These are phyloP conservation scores for Neodontobutis hainanensis DNA, from an alignment of 2,113 vertebrate genomes.

Conservation along the genomic window DNA sequence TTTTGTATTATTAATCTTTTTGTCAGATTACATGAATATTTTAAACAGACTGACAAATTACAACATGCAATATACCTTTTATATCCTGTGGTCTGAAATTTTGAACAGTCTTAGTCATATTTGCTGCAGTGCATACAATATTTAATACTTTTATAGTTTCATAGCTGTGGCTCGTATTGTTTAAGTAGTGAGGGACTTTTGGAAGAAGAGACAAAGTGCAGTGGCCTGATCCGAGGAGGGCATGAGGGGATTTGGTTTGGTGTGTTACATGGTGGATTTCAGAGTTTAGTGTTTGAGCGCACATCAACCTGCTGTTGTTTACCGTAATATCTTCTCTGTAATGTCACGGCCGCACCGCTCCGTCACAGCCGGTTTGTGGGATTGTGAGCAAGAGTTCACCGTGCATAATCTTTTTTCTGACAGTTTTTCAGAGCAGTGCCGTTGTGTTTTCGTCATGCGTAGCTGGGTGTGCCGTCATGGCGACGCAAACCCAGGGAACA, in stretches of 20 bases:
- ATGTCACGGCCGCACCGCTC: slow-evolving; percentile 33
- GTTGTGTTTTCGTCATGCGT: slow-evolving; percentile 35
- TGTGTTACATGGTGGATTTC: slow-evolving; percentile 15
- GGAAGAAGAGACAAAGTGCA: slow-evolving; percentile 9
- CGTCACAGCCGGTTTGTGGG: slow-evolving; percentile 8
- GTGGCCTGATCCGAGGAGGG: slow-evolving; percentile 40
- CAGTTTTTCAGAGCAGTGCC: slow-evolving; percentile 29
- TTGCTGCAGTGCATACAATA: no score
- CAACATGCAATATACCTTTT: no score
- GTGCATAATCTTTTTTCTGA: slow-evolving; percentile 34
- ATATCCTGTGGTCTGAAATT: no score
- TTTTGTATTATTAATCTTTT: no score
- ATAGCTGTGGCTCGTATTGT: no score
- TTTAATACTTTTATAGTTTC: no score
- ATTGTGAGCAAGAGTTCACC: slow-evolving; percentile 6
- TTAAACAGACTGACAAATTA: no score
- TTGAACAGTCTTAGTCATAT: no score
- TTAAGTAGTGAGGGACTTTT: no score
- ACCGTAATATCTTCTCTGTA: slow-evolving; percentile 19
- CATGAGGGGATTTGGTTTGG: slow-evolving; percentile 54
- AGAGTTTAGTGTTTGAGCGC: slow-evolving; percentile 26
- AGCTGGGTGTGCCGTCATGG: slow-evolving; percentile 37
- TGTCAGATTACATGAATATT: no score
- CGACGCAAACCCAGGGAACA: slow-evolving; percentile 33
- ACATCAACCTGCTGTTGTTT: slow-evolving; percentile 55